Percentiles rank a stretch among this genome's conserved stretches.
Conservation (phyloP, 2,888 invertebrate species). For the Stenodema calcarata region DNA sequence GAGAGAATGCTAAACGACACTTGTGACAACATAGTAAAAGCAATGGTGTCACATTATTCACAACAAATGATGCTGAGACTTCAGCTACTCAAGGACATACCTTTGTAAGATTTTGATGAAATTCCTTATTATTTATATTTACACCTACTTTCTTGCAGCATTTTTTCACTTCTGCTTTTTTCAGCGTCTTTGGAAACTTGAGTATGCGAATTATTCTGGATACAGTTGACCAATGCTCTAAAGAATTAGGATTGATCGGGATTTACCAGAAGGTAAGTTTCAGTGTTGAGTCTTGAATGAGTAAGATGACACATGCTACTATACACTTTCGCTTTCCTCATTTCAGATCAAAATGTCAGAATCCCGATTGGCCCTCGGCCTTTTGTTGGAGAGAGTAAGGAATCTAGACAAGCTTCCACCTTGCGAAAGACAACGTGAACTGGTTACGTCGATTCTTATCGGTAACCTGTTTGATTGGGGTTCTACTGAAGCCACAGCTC, state of each 20-base stretch:
- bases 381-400: conserved; percentile 66
- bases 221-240: conserved; percentile 87
- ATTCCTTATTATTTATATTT: not conserved
- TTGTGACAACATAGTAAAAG: conserved; percentile 13
- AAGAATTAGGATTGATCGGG: conserved; percentile 64
- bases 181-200: conserved; percentile 77
- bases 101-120: not conserved
- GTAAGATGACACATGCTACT: too few relatives aligned
- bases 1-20: not conserved
- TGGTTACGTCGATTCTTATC: conserved; percentile 68
- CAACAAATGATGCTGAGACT: conserved; percentile 3
- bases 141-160: not conserved
- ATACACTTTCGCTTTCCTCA: not conserved
- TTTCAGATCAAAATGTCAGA: conserved; percentile 86
- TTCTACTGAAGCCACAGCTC: conserved; percentile 84
- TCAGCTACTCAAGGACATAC: not conserved
- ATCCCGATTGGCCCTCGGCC: conserved; percentile 78
- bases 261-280: conserved; percentile 39
- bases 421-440: conserved; percentile 59
- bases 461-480: conserved; percentile 99
- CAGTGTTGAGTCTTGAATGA: too few relatives aligned
- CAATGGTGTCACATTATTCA: not conserved
- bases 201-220: conserved; percentile 89
- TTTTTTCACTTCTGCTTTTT: conserved; percentile 31
- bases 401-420: conserved; percentile 61